phyloP scores from a whole-genome alignment of 2,113 vertebrate species.

The Callorhinus ursinus region DNA sequence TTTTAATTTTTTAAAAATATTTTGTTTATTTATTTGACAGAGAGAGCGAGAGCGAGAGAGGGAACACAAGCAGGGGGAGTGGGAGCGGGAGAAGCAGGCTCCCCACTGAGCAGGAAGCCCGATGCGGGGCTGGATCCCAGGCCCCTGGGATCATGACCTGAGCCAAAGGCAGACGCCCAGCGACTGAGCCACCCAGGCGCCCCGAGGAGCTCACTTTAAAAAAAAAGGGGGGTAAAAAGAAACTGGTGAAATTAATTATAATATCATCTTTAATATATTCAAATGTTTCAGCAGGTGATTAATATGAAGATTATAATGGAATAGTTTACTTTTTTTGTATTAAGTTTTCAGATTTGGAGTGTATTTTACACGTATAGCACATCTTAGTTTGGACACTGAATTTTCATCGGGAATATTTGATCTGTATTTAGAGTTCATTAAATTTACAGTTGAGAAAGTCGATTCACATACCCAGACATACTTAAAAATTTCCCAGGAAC shows the following conservation, averaged over 20 bases:
- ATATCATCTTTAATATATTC: background rate
- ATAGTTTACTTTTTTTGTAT: constrained; percentile 8
- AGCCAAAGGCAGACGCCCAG: too few species aligned
- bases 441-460: constrained; percentile 23
- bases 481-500: background rate
- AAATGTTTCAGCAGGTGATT: constrained; percentile 13
- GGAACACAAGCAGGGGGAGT: too few species aligned
- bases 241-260: constrained; percentile 21
- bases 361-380: background rate
- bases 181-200: too few species aligned
- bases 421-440: constrained; percentile 29
- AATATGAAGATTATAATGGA: background rate
- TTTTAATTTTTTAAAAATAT: too few species aligned
- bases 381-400: constrained; percentile 52
- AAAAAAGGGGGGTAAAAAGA: background rate
- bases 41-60: too few species aligned
- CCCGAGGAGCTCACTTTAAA: background rate
- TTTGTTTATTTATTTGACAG: too few species aligned
- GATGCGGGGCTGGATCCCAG: too few species aligned
- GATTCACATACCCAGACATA: background rate
- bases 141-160: too few species aligned
- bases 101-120: too few species aligned
- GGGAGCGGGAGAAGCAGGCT: too few species aligned
- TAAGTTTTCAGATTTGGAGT: background rate
- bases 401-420: constrained; percentile 45